Percentiles rank a stretch among this genome's conserved stretches.
phyloP scores from a whole-genome alignment of 2,888 invertebrate species.

The Eurytoma californica region DNA sequence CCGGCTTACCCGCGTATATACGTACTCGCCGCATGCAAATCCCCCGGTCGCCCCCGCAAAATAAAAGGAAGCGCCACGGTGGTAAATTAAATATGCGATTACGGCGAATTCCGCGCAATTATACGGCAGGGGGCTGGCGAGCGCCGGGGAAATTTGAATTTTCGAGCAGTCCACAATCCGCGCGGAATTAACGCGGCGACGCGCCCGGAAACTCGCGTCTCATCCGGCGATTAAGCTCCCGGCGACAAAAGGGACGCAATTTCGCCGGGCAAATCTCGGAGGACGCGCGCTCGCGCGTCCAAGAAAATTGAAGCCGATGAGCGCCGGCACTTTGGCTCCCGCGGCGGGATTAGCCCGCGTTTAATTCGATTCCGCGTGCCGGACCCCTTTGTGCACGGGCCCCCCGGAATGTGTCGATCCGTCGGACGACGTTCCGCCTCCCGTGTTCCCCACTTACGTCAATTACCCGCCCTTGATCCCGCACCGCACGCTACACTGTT shows the following conservation, averaged over 20 bases:
- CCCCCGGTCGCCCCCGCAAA: neutral
- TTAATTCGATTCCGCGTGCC: too few species aligned
- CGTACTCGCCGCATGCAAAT: neutral
- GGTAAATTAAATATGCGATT: slow-evolving; percentile 47
- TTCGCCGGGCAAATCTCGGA: neutral
- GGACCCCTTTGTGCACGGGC: too few species aligned
- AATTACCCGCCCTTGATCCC: too few species aligned
- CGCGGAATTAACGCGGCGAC: slow-evolving; percentile 34
- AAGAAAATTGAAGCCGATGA: neutral
- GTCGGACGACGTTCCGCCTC: too few species aligned
- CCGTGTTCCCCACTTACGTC: too few species aligned
- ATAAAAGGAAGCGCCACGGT: neutral
- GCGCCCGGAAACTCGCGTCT: slow-evolving; percentile 23
- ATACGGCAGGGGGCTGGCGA: neutral
- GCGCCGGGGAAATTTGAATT: slow-evolving; percentile 40
- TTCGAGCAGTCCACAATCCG: slow-evolving; percentile 15
- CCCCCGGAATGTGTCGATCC: too few species aligned
- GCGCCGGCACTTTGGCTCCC: neutral
- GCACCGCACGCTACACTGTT: too few species aligned
- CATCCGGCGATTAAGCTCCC: slow-evolving; percentile 37
- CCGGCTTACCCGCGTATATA: neutral
- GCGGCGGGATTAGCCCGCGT: too few species aligned
- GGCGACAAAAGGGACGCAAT: slow-evolving; percentile 41
- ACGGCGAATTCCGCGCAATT: slow-evolving; percentile 32
- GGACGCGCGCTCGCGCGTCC: slow-evolving; percentile 17